Base-by-base conservation (phyloP, 2,113 vertebrate genomes). In the Thymallus thymallus region DNA sequence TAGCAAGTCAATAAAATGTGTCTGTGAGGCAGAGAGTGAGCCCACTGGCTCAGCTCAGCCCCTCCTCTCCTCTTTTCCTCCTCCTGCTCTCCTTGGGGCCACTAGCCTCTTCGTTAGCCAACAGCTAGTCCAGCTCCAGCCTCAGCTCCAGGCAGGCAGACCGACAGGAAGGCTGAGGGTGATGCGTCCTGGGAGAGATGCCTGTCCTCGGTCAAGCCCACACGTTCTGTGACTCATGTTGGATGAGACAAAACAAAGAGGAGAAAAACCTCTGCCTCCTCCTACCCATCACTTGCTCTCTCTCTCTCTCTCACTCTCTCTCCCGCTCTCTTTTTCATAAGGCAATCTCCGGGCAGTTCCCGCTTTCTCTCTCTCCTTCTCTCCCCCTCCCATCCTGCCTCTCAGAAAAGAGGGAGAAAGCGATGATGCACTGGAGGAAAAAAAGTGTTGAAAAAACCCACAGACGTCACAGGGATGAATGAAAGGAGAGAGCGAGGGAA, bases 1-100 rank as follows among this genome's bases (percentile, higher is more conserved):
- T 90, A 91, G 89, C 88, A 86, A 90, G 90, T 90, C 90, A 87
- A 88, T 90, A 89, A 87, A 87, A 90, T 87, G 89, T 84, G 88
- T 88, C 87, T 85, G 89, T 82, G 84, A 86, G 81, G 88, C 80
- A 88, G 85, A 88, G 86, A 82, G 48, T 16, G 89, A 90, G 85
- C 87, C 80, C 83, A 88, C 85, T 86, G 86, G 87, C 86, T 86
- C 88, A 79, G 78, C 83, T 79, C 83, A 63, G 85, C 88, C 83
- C 87, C 88, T 88, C 89, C 88, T 81, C 88, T 88, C 89, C 88
- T 81, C 24, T 16, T 41, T 41, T 41, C 85, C 82, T 74, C 65
- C 22, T 78, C 82, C 79, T 41, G 74, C 68, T 74, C 83, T 74
- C 83, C 55, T 80, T 20, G 69, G 72, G 70, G 80, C 67, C 71